Evolutionary conservation across 2,888 invertebrate genomes (phyloP), one percentile per base, ranked within the genome.

Genomic region (Eledona agricola): DNA sequence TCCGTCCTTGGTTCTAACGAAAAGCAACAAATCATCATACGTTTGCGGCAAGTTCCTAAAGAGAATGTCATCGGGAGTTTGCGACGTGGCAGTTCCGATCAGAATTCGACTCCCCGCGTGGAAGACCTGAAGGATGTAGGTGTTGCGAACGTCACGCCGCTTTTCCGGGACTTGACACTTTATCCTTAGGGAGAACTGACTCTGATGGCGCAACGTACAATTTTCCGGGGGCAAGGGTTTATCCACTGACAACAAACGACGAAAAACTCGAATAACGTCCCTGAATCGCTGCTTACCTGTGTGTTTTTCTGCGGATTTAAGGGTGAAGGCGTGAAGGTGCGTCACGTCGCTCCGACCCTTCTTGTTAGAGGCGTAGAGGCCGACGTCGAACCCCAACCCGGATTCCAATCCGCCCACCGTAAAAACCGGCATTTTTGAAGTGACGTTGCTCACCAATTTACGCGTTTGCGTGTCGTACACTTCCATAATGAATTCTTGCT

Each of bases 401-500:
- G 88, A 83, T 60, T 85, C 82, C 62, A 89, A 76, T 22, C 85
- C 85, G 55, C 79, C 79, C 45, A 88, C 83, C 56, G 82, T 81
- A 75, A 89, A 89, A 61, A 81, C 79, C 9, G 89, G 86, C 55
- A 78, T 72, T 53, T 78, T 76, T 59, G 79, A 80, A 23, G 83
- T 82, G 53, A 81, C 79, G 70, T 83, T 84, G 72, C 80, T 78
- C 57, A 83, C 80, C 56, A 82, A 71, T 57, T 76, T 78, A 61
- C 81, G 78, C 35, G 79, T 77, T 60, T 78, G 76, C 50, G 77
- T 71, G 65, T 81, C 80, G 75, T 82, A 83, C 55, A 89, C 84
- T 75, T 89, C 87, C 79, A 89, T 84, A 60, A 86, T 81, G 75
- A 88, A 89, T 72, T 83, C 82, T 74, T 89, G 89, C 55, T 82